Evolutionary conservation across 2,797 vertebrate genomes (phyloP).

Genomic region (Distichodus sexfasciatus): DNA sequence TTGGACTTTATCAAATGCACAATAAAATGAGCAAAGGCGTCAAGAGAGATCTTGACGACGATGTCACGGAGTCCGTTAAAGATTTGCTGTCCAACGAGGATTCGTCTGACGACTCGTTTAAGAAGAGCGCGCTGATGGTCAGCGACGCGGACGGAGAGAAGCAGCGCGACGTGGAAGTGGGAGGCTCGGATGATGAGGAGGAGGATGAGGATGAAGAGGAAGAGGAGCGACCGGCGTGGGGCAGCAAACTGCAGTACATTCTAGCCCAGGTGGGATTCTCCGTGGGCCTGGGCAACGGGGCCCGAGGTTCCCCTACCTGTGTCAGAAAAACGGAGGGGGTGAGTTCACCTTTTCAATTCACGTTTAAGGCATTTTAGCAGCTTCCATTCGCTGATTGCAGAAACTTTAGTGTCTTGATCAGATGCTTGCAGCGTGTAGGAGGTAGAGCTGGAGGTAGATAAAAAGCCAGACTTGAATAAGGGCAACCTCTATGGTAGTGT

Average conservation of each 20-base stretch:
- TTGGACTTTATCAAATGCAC: slow-evolving; percentile 86
- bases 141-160: slow-evolving; percentile 75
- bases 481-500: too few species aligned
- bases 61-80: slow-evolving; percentile 93
- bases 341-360: slow-evolving; percentile 67
- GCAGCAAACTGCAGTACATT: slow-evolving; percentile 97
- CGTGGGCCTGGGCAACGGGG: slow-evolving; percentile 95
- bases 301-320: slow-evolving; percentile 98
- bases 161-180: slow-evolving; percentile 67
- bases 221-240: slow-evolving; percentile 92
- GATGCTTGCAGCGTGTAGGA: too few species aligned
- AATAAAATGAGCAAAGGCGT: slow-evolving; percentile 96
- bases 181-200: slow-evolving; percentile 74
- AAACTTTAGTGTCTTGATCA: too few species aligned
- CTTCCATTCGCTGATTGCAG: too few species aligned
- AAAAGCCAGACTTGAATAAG: too few species aligned
- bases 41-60: slow-evolving; percentile 95
- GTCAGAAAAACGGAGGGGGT: slow-evolving; percentile 99
- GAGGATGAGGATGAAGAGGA: slow-evolving; percentile 75
- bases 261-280: slow-evolving; percentile 98
- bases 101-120: slow-evolving; percentile 87
- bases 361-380: too few species aligned
- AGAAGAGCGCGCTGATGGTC: slow-evolving; percentile 89
- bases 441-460: too few species aligned
- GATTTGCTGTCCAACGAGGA: slow-evolving; percentile 98